Conservation (phyloP, 2,797 vertebrate species). For the Diceros bicornis region DNA sequence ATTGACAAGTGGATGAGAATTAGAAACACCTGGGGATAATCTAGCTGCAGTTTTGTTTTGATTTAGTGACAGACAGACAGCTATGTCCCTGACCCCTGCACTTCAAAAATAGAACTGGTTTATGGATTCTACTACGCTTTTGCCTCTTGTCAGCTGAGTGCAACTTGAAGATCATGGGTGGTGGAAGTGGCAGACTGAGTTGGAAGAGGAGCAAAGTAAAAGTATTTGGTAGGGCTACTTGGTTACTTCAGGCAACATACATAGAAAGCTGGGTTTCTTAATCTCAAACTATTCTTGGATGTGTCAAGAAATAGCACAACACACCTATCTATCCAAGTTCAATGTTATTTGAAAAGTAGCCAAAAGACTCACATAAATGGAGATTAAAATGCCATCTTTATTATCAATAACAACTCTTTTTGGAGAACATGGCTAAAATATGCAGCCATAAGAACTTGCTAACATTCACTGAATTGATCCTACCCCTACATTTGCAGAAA, state of each 20-base stretch:
- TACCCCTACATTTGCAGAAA: background rate
- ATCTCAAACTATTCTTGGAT: background rate
- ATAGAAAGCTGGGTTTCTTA: background rate
- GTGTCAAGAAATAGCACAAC: background rate
- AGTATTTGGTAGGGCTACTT: background rate
- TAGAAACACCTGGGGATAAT: background rate
- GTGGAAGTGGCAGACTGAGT: background rate
- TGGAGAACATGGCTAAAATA: background rate
- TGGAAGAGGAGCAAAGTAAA: background rate
- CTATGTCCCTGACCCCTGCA: background rate
- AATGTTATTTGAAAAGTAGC: background rate
- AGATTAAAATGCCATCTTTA: background rate
- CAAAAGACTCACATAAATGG: background rate
- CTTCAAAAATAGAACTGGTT: background rate
- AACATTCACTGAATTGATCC: background rate
- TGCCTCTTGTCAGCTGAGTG: background rate
- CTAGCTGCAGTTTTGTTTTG: slow-evolving; percentile 4
- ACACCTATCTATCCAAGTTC: background rate
- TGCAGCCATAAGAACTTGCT: background rate
- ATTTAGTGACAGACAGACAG: slow-evolving; percentile 35
- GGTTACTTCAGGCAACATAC: background rate
- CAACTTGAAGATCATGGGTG: background rate
- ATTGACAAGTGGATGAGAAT: background rate
- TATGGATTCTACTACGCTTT: background rate
- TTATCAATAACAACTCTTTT: background rate